Percentiles rank a stretch among this genome's conserved stretches.
Conservation (phyloP, 2,888 invertebrate genomes). For the Steromphala cineraria region DNA sequence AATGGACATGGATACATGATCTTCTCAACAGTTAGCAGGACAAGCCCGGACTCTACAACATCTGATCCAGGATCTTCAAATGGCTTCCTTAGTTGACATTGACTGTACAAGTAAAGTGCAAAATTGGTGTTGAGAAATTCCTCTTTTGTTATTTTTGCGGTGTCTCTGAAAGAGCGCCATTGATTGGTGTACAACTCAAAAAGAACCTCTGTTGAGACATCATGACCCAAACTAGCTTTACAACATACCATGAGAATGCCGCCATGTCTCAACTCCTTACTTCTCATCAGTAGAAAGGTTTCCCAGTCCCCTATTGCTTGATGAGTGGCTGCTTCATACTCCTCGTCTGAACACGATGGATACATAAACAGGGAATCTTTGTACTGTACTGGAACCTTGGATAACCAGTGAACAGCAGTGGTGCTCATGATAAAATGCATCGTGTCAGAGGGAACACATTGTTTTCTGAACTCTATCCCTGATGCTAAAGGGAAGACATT, state of each 20-base stretch:
- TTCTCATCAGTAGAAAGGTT: background rate
- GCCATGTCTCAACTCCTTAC: background rate
- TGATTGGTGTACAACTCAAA: background rate
- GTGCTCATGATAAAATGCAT: background rate
- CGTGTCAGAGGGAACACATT: background rate
- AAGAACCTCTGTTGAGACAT: background rate
- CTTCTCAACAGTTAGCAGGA: background rate
- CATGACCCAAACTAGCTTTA: background rate
- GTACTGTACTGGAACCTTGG: background rate
- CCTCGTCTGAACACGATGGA: background rate
- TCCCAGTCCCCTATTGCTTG: background rate
- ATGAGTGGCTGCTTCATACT: background rate
- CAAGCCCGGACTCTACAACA: background rate
- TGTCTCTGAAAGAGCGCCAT: background rate
- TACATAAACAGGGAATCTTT: background rate
- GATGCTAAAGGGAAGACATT: background rate
- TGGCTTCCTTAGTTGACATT: background rate
- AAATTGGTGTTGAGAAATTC: background rate
- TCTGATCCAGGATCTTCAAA: background rate
- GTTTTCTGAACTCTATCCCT: background rate
- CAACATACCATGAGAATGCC: background rate
- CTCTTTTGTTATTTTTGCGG: background rate
- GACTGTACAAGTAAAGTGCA: background rate
- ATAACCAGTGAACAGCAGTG: background rate
- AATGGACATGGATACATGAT: background rate